These are phyloP conservation scores for Rhagologus leucostigma DNA, from an alignment of 2,113 vertebrate genomes.

Conservation along the genomic window DNA sequence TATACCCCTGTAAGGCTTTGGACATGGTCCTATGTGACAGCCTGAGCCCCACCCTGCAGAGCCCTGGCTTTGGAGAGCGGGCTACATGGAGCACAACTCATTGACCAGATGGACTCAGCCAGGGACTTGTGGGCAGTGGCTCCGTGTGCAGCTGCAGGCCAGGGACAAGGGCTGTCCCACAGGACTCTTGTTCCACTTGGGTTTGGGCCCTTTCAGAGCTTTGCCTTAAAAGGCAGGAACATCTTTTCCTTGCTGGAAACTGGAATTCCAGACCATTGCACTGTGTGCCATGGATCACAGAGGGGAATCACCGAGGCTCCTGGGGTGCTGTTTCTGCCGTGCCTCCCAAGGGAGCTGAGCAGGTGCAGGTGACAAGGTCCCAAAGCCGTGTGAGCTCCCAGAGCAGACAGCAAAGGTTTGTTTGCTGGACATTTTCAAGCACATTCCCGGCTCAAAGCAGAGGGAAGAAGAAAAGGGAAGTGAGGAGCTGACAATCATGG, in stretches of 20 bases:
- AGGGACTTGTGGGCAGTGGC: neutral
- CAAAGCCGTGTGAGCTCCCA: accelerated
- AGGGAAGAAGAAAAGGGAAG: neutral
- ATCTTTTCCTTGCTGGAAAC: neutral
- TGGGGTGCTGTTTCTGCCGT: too few relatives aligned
- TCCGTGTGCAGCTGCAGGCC: neutral
- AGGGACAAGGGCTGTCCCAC: neutral
- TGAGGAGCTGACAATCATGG: neutral
- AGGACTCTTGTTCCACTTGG: neutral
- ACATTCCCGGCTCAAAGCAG: neutral
- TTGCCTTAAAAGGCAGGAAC: neutral
- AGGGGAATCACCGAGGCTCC: too few relatives aligned
- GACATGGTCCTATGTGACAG: accelerated
- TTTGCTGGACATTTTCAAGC: neutral
- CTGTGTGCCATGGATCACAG: neutral
- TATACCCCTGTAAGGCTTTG: neutral
- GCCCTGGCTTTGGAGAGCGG: neutral
- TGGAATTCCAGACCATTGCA: neutral
- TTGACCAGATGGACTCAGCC: neutral
- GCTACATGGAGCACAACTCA: accelerated
- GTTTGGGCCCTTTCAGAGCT: neutral
- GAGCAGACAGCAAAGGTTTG: neutral
- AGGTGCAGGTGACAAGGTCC: neutral
- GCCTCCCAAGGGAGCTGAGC: too few relatives aligned
- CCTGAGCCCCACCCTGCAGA: neutral